Conservation (phyloP, 1,140 invertebrate genomes). For the Eumaeus atala region DNA sequence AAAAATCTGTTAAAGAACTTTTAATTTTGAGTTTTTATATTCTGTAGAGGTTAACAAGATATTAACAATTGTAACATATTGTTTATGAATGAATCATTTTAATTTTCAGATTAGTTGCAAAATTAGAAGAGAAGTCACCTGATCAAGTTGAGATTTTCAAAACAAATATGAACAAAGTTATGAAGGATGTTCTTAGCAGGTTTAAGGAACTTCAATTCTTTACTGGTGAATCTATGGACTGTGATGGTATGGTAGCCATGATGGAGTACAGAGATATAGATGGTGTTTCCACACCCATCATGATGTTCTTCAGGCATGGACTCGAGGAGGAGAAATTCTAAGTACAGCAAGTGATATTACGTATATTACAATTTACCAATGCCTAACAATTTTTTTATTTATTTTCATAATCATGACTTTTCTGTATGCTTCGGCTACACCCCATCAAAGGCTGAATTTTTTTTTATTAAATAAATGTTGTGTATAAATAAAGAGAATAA, state of each 20-base stretch:
- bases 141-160: constrained; percentile 92
- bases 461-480: constrained; percentile 65
- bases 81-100: background rate
- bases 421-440: constrained; percentile 48
- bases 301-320: constrained; percentile 98
- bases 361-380: constrained; percentile 47
- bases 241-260: constrained; percentile 94
- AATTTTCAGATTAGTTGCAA: constrained; percentile 81
- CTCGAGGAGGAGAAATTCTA: constrained; percentile 96
- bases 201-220: constrained; percentile 97
- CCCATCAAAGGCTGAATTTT: constrained; percentile 67
- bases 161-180: constrained; percentile 94
- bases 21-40: too few species aligned
- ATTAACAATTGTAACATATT: too few species aligned
- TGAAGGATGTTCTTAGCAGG: constrained; percentile 93
- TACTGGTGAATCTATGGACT: constrained; percentile 95
- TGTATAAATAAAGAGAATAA: constrained; percentile 60
- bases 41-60: too few species aligned
- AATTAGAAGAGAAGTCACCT: constrained; percentile 85
- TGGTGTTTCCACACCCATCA: constrained; percentile 85
- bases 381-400: constrained; percentile 63
- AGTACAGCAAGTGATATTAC: constrained; percentile 49
- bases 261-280: constrained; percentile 94
- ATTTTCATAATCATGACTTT: constrained; percentile 64
- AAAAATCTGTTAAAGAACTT: too few species aligned